Evolutionary conservation across 1,140 invertebrate species (phyloP).

Genomic region (Drosophila yakuba): DNA sequence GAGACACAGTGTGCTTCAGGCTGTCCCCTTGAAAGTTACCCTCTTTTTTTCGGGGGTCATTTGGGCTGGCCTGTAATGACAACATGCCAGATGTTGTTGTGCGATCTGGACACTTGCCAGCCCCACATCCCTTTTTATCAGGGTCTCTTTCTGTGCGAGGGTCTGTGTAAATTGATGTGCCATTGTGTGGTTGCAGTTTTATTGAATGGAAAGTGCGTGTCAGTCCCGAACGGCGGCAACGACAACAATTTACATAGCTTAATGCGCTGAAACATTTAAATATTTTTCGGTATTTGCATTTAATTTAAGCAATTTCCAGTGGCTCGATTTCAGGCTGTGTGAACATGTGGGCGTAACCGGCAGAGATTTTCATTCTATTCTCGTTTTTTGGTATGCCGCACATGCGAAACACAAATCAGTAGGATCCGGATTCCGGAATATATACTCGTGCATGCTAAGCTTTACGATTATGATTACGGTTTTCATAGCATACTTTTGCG

Average conservation of each 20-base stretch:
- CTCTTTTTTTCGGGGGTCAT: constrained; percentile 19
- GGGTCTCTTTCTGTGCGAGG: background rate
- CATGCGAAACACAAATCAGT: constrained; percentile 56
- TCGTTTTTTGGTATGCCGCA: constrained; percentile 43
- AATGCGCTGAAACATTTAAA: constrained; percentile 63
- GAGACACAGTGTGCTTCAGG: background rate
- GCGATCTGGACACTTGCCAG: constrained; percentile 48
- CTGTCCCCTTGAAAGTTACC: constrained; percentile 6
- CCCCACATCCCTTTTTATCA: background rate
- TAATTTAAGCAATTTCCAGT: constrained; percentile 55
- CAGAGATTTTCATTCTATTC: constrained; percentile 29
- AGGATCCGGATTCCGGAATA: constrained; percentile 9
- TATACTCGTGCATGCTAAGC: constrained; percentile 30
- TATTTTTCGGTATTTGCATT: constrained; percentile 54
- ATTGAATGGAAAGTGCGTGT: constrained; percentile 77
- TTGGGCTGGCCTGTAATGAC: constrained; percentile 66
- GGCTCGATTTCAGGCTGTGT: constrained; percentile 29
- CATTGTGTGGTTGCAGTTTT: constrained; percentile 67
- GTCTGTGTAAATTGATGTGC: constrained; percentile 66
- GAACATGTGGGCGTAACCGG: constrained; percentile 8
- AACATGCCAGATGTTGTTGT: constrained; percentile 49
- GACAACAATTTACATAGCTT: constrained; percentile 70
- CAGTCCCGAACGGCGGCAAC: constrained; percentile 25
- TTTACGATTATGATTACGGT: constrained; percentile 53
- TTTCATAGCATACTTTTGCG: constrained; percentile 73